Conservation (phyloP, 1,140 invertebrate genomes). For the Coenobita brevimanus region DNA sequence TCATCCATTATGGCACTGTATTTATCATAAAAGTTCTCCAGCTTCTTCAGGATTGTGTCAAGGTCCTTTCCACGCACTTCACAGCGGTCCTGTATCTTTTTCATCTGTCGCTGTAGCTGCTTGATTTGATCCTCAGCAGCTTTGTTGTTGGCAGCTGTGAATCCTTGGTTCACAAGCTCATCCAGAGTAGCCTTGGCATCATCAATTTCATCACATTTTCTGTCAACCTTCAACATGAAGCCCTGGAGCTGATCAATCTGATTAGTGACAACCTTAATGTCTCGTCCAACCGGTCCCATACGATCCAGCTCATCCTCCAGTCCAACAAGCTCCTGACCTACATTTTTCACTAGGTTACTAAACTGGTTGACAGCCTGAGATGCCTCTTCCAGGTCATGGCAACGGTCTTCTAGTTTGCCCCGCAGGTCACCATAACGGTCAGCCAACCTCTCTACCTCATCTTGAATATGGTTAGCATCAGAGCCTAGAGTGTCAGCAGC, state of each 20-base stretch:
- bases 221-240: constrained; percentile 78
- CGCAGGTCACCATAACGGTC: constrained; percentile 87
- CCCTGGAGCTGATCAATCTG: constrained; percentile 87
- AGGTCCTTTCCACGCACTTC: constrained; percentile 85
- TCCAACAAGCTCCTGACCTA: constrained; percentile 83
- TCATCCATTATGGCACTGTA: constrained; percentile 84
- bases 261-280: constrained; percentile 86
- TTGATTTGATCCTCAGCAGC: constrained; percentile 81
- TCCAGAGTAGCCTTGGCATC: constrained; percentile 84
- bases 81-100: constrained; percentile 84
- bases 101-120: constrained; percentile 83
- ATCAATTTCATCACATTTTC: constrained; percentile 80
- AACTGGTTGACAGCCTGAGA: constrained; percentile 90
- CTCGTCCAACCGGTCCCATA: constrained; percentile 88
- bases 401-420: constrained; percentile 84
- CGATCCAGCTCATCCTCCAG: constrained; percentile 89
- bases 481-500: constrained; percentile 79
- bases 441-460: constrained; percentile 84
- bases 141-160: constrained; percentile 75
- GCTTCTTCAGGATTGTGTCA: constrained; percentile 81
- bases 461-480: constrained; percentile 83
- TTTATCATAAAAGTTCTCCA: constrained; percentile 89
- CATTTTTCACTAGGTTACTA: constrained; percentile 86
- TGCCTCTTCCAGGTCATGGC: constrained; percentile 87
- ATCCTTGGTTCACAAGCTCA: constrained; percentile 85